Base-by-base conservation (phyloP, 2,888 invertebrate genomes). In the Anthophora plumipes region DNA sequence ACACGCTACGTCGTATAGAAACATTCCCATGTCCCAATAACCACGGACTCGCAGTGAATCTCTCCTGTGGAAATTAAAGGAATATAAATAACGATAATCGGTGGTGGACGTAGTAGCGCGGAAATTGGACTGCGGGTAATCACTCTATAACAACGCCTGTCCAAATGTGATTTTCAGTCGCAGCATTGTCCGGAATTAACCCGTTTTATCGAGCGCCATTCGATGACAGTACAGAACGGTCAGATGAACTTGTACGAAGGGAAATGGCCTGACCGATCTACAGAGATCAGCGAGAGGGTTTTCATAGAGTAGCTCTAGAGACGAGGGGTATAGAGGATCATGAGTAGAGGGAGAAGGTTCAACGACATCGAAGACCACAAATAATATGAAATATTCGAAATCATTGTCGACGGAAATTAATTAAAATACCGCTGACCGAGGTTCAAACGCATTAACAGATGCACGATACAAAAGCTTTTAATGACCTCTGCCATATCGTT, bases 341-440 rank as follows among this genome's bases (percentile, higher is more conserved):
- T 8, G 12, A n/a, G 46, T 11, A 14, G 14, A 6, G 20, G 31
- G 48, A 25, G 31, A 60, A 55, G 11, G 55, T n/a, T n/a, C n/a
- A n/a, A n/a, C n/a, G n/a, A 31, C 31, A 50, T 41, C 22, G 71
- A 25, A 75, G 54, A 83, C 89, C 85, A 80, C 88, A 89, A 90
- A 89, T 89, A 89, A 89, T 83, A 82, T 68, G 77, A 86, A 82
- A 77, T 82, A 82, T 82, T 81, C 57, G 71, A 81, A 69, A 82
- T 72, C 72, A 82, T 82, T 66, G 82, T 66, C 79, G 74, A 57
- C 80, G 82, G 73, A 78, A 85, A 90, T 90, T 89, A 89, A 90
- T 86, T 87, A 84, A 89, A 89, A 88, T 83, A 80, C 79, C 69
- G 74, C 73, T 66, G 50, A 20, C 8, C 54, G 64, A 60, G 68